Evolutionary conservation across 2,113 vertebrate species (phyloP).

Genomic region (Pseudorectes ferrugineus): DNA sequence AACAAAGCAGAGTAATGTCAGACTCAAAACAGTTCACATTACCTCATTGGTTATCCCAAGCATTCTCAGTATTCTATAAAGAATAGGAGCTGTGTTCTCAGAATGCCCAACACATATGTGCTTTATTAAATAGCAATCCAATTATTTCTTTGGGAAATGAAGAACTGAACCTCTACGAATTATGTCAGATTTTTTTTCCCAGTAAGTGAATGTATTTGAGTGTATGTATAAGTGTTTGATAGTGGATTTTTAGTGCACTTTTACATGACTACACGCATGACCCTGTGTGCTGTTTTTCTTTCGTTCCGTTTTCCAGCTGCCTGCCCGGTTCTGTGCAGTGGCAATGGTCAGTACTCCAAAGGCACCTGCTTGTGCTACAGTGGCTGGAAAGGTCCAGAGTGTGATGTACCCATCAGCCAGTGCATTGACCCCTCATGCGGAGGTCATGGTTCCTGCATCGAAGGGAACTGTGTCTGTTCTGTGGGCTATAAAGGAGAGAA

Average conservation of each 20-base stretch:
- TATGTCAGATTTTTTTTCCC: not conserved
- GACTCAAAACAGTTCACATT: not conserved
- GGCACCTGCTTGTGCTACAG: slow-evolving; percentile 97
- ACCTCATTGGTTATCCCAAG: not conserved
- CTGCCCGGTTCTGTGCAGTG: slow-evolving; percentile 95
- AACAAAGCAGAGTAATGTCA: not conserved
- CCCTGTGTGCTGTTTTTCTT: slow-evolving; percentile 17
- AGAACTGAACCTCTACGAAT: not conserved
- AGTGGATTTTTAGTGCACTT: not conserved
- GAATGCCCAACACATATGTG: not conserved
- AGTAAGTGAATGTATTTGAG: not conserved
- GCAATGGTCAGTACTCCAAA: slow-evolving; percentile 96
- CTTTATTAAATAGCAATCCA: not conserved
- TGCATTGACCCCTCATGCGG: slow-evolving; percentile 94
- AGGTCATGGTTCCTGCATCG: slow-evolving; percentile 92
- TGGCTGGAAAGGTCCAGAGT: slow-evolving; percentile 96
- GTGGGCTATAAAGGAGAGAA: slow-evolving; percentile 92
- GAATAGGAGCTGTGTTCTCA: not conserved
- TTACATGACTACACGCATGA: not conserved
- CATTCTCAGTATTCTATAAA: not conserved
- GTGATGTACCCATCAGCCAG: slow-evolving; percentile 89
- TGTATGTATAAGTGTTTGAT: not conserved
- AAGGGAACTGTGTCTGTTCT: slow-evolving; percentile 91
- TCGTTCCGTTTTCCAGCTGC: slow-evolving; percentile 77
- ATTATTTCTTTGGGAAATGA: not conserved